These are phyloP conservation scores for Spodoptera litura DNA, from an alignment of 1,140 invertebrate species.

Conservation along the genomic window DNA sequence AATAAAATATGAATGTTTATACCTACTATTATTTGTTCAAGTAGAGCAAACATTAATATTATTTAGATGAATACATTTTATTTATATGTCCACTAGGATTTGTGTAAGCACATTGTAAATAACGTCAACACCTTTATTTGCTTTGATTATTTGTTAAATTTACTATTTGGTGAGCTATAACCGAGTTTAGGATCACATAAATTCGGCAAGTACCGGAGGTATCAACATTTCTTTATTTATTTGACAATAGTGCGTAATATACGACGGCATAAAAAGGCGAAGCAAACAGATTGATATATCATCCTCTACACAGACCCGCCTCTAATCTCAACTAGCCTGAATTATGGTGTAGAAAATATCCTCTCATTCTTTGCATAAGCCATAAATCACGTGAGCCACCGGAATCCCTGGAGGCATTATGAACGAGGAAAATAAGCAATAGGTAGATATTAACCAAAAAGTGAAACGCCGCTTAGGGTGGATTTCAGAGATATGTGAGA, in stretches of 20 bases:
- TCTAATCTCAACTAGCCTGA: constrained; percentile 83
- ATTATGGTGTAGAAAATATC: constrained; percentile 84
- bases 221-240: constrained; percentile 50
- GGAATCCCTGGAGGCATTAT: constrained; percentile 76
- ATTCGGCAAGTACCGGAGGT: constrained; percentile 34
- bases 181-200: constrained; percentile 40
- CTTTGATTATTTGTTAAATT: constrained; percentile 12
- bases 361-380: constrained; percentile 82
- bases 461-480: constrained; percentile 56
- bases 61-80: too few relatives aligned
- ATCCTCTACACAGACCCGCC: constrained; percentile 67
- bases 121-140: background rate
- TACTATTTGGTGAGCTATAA: constrained; percentile 35
- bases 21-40: too few relatives aligned
- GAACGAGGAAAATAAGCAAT: constrained; percentile 79
- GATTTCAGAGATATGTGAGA: constrained; percentile 47
- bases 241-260: constrained; percentile 55
- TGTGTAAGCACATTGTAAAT: background rate
- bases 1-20: too few relatives aligned
- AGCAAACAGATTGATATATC: constrained; percentile 77
- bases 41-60: too few relatives aligned
- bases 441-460: constrained; percentile 69
- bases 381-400: constrained; percentile 78
- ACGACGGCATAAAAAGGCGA: constrained; percentile 54
- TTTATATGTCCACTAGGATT: background rate